Conservation (phyloP, 2,113 vertebrate species). For the Motacilla tschutschensis region DNA sequence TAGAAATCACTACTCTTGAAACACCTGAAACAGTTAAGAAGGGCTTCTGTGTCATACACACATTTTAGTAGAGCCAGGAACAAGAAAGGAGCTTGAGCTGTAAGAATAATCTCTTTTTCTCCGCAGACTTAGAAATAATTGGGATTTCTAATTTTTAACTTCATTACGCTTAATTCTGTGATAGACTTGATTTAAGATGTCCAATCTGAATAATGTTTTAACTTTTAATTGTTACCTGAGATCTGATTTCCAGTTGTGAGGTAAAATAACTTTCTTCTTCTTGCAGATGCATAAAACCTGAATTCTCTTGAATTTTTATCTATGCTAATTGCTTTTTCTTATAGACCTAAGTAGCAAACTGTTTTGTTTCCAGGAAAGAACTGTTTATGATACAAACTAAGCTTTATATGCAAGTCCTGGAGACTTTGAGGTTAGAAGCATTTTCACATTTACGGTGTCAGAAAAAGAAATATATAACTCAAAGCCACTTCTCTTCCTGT, state of each 20-base stretch:
- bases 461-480: not conserved
- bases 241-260: not conserved
- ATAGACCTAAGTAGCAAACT: not conserved
- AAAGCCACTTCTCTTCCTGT: slow-evolving; percentile 19
- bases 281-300: not conserved
- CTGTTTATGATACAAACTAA: not conserved
- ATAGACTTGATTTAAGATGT: not conserved
- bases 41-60: accelerated
- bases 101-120: not conserved
- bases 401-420: not conserved
- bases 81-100: not conserved
- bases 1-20: not conserved
- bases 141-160: not conserved
- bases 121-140: not conserved
- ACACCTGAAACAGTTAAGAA: not conserved
- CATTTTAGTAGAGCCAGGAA: not conserved
- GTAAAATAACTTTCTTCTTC: not conserved
- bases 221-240: not conserved
- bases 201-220: not conserved
- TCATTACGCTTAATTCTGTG: not conserved
- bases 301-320: not conserved
- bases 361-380: not conserved
- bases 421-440: not conserved
- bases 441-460: slow-evolving; percentile 13
- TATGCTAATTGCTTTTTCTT: not conserved